Base-by-base conservation (phyloP, 2,113 vertebrate genomes). In the Cairina moschata region DNA sequence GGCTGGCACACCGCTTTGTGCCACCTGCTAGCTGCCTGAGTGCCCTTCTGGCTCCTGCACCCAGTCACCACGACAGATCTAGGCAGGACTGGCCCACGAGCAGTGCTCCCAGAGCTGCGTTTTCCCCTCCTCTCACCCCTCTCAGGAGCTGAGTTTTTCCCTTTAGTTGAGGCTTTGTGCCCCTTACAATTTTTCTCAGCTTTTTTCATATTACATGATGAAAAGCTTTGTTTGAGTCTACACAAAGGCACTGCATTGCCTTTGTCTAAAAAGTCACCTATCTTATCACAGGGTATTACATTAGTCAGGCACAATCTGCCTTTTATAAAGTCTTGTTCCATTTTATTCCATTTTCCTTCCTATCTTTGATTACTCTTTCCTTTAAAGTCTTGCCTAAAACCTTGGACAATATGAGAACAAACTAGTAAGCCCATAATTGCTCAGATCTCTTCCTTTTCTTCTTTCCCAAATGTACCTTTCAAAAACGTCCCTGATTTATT, bases 341-440 rank as follows among this genome's bases (percentile, higher is more conserved):
- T 83, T 69, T 91, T 72, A 82, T 80, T 91, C 71, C 17, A 34
- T 83, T 92, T 91, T 22, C 36, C 22, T 90, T 42, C 26, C 7
- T 36, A n/a, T 60, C 62, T 91, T 73, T 28, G 44, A 85, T 29
- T 48, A 52, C 29, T 44, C 71, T 79, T 90, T 76, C 56, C 48
- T 56, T 90, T 66, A 62, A 88, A 40, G 31, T 74, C 68, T 93
- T 7, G 52, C 95, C 72, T 91, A 91, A 94, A 91, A 74, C 63
- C n/a, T 74, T 40, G 18, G n/a, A 77, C 21, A 25, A 18, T 44
- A 29, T 25, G 8, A 80, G 32, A 93, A 52, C 44, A 62, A 94
- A 83, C 12, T 32, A 50, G 9, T 78, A 65, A 93, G 56, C 16
- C 46, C 16, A 15, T 92, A 94, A 97, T 81, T 83, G 52, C 88